Percentiles rank a stretch among this genome's conserved stretches.
These are phyloP conservation scores for Acanthosoma haemorrhoidale DNA, from an alignment of 2,888 invertebrate species.

Conservation along the genomic window DNA sequence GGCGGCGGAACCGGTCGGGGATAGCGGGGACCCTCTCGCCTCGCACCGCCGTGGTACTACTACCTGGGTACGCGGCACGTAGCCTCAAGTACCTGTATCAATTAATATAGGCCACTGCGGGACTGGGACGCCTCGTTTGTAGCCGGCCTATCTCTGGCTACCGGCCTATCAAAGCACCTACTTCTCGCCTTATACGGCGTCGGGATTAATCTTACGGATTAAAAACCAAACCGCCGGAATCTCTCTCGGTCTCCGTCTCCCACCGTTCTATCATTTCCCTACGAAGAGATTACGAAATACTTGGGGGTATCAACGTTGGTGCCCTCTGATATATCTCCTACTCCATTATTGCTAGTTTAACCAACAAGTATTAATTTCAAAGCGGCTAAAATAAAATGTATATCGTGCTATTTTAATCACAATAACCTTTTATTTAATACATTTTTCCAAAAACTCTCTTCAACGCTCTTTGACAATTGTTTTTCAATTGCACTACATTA, in stretches of 20 bases:
- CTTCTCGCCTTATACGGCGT: conserved; percentile 2
- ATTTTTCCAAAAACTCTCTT: too few species aligned
- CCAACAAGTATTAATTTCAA: too few species aligned
- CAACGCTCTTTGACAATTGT: too few species aligned
- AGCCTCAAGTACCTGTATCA: not conserved
- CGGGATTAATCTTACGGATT: not conserved
- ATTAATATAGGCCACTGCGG: not conserved
- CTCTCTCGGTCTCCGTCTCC: not conserved
- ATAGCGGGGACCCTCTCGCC: not conserved
- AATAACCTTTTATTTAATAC: too few species aligned
- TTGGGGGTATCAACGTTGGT: too few species aligned
- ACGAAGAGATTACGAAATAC: too few species aligned
- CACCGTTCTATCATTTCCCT: not conserved
- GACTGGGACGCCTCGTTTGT: not conserved
- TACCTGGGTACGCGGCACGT: conserved; percentile 1
- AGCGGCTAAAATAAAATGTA: too few species aligned
- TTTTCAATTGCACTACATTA: too few species aligned
- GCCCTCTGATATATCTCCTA: too few species aligned
- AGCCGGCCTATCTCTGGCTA: not conserved
- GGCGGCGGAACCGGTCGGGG: not conserved
- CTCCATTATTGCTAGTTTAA: too few species aligned
- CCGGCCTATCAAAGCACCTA: conserved; percentile 4
- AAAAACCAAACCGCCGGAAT: not conserved
- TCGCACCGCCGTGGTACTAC: not conserved
- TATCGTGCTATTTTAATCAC: too few species aligned